These are phyloP conservation scores for Drosophila antonietae DNA, from an alignment of 2,888 invertebrate genomes.

Conservation along the genomic window DNA sequence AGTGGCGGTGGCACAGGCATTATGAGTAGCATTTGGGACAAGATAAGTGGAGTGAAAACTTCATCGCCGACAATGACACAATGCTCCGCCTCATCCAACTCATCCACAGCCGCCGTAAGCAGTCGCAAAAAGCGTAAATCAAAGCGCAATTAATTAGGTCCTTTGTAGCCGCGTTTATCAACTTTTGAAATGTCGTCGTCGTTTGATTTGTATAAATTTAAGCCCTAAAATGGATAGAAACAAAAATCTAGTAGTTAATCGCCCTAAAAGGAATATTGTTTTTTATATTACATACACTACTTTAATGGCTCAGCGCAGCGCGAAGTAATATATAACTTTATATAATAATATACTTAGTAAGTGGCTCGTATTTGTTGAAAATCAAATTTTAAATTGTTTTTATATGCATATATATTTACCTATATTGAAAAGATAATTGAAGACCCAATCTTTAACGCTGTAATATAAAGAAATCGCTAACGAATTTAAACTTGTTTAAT, in stretches of 20 bases:
- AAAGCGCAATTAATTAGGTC: conserved; percentile 68
- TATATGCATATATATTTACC: conserved; percentile 50
- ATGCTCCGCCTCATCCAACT: conserved; percentile 23
- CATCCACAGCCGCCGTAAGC: conserved; percentile 35
- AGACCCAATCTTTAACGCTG: conserved; percentile 52
- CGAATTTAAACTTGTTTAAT: conserved; percentile 71
- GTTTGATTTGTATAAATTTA: conserved; percentile 66
- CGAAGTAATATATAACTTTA: conserved; percentile 49
- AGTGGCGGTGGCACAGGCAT: conserved; percentile 55
- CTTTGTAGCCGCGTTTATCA: conserved; percentile 24
- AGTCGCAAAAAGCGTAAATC: conserved; percentile 82
- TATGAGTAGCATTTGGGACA: conserved; percentile 67
- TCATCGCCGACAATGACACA: conserved; percentile 18
- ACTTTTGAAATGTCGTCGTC: conserved; percentile 32
- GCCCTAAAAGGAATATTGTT: conserved; percentile 63
- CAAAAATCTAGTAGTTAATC: conserved; percentile 59
- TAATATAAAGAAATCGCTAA: conserved; percentile 71
- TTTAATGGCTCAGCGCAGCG: conserved; percentile 62
- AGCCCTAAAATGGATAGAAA: conserved; percentile 35
- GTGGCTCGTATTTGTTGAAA: conserved; percentile 66
- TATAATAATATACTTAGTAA: conserved; percentile 57
- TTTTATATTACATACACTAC: conserved; percentile 62
- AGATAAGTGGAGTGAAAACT: conserved; percentile 42
- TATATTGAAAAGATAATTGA: conserved; percentile 25
- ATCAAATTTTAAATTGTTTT: conserved; percentile 73